Percentiles rank a stretch among this genome's conserved stretches.
These are phyloP conservation scores for Erethizon dorsatum DNA, from an alignment of 2,797 vertebrate genomes.

Conservation along the genomic window DNA sequence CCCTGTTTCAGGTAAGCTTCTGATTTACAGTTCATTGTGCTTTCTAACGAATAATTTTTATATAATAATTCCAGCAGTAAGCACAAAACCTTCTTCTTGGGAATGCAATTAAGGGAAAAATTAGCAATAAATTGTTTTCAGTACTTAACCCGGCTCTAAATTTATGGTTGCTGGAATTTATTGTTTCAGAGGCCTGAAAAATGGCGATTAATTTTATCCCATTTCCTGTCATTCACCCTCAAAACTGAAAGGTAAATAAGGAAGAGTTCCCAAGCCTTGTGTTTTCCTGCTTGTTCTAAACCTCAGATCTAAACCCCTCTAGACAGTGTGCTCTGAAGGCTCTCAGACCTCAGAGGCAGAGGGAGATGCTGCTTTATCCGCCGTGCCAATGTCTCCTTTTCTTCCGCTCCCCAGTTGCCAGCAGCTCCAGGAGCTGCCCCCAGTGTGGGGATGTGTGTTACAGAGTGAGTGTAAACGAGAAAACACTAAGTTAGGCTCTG, in stretches of 20 bases:
- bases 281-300: not conserved
- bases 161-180: constrained; percentile 78
- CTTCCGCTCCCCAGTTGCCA: constrained; percentile 24
- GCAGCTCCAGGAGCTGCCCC: constrained; percentile 81
- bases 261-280: fast-evolving
- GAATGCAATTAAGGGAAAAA: constrained; percentile 80
- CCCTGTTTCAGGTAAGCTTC: constrained; percentile 49
- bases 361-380: not conserved
- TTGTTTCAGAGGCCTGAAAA: constrained; percentile 77
- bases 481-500: constrained; percentile 88
- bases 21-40: not conserved
- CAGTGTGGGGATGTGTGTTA: constrained; percentile 81
- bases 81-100: constrained; percentile 76
- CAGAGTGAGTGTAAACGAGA: constrained; percentile 86
- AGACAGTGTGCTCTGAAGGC: not conserved
- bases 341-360: not conserved
- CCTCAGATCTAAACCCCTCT: not conserved
- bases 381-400: not conserved
- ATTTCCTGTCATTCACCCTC: constrained; percentile 68
- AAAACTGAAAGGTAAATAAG: constrained; percentile 60
- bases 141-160: constrained; percentile 76
- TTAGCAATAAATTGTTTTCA: constrained; percentile 79
- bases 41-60: constrained; percentile 60
- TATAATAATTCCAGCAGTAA: constrained; percentile 72
- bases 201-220: constrained; percentile 73